Conservation (phyloP, 2,888 invertebrate species). For the Agrochola lota region DNA sequence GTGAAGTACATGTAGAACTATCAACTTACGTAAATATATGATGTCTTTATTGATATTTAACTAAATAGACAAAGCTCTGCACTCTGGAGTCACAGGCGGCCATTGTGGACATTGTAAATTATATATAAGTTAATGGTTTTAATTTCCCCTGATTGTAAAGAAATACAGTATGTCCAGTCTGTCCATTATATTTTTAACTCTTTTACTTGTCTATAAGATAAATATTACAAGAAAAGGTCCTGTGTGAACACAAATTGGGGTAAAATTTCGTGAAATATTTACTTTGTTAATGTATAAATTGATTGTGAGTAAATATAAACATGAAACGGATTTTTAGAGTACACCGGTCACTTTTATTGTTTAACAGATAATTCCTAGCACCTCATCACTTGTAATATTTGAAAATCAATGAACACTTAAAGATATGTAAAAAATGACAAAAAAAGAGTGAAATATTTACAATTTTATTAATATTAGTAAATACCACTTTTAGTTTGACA, state of each 20-base stretch:
- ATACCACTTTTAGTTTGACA: no score
- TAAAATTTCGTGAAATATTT: neutral
- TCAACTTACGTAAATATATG: slow-evolving; percentile 23
- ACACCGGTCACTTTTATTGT: neutral
- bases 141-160: neutral
- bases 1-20: slow-evolving; percentile 12
- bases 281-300: neutral
- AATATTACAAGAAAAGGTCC: neutral
- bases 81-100: neutral
- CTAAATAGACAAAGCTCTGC: neutral
- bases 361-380: neutral
- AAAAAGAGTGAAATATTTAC: slow-evolving; percentile 13
- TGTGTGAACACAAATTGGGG: neutral
- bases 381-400: neutral
- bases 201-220: neutral
- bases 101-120: neutral
- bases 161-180: slow-evolving; percentile 7
- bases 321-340: neutral
- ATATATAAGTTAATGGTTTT: neutral
- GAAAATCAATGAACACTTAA: neutral
- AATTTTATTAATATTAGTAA: neutral
- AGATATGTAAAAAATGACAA: neutral
- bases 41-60: slow-evolving; percentile 36
- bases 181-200: neutral
- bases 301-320: neutral